Percentiles rank a stretch among this genome's conserved stretches.
These are phyloP conservation scores for Alcedo quadribrachys DNA, from an alignment of 2,797 vertebrate genomes.

Conservation along the genomic window DNA sequence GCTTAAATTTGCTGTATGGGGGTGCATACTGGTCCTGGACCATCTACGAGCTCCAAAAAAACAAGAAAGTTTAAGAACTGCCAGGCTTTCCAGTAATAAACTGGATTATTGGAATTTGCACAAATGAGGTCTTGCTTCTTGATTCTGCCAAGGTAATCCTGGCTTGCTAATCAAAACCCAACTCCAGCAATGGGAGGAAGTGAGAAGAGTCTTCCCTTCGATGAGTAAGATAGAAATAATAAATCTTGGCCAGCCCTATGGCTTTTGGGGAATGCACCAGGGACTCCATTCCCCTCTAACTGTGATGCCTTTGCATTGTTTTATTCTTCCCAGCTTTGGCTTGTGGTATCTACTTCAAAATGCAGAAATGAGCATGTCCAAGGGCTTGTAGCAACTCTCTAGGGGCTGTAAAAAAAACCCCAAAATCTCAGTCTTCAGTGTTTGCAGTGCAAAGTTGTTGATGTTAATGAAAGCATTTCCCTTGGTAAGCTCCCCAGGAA, in stretches of 20 bases:
- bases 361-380: background rate
- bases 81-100: conserved; percentile 33
- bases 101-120: conserved; percentile 3
- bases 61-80: background rate
- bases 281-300: background rate
- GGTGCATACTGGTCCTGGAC: background rate
- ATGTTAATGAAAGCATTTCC: background rate
- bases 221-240: background rate
- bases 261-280: background rate
- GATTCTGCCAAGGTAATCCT: conserved; percentile 55
- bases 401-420: background rate
- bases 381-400: background rate
- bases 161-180: background rate
- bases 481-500: background rate
- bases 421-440: background rate
- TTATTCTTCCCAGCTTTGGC: background rate
- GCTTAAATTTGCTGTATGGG: background rate
- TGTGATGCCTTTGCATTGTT: background rate
- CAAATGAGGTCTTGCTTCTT: conserved; percentile 19
- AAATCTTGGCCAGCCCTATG: background rate
- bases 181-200: conserved; percentile 20
- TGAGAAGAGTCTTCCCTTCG: conserved; percentile 12
- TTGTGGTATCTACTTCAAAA: background rate
- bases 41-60: background rate
- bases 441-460: background rate